Evolutionary conservation across 1,140 invertebrate species (phyloP).

Genomic region (Rhopalosiphum maidis): DNA sequence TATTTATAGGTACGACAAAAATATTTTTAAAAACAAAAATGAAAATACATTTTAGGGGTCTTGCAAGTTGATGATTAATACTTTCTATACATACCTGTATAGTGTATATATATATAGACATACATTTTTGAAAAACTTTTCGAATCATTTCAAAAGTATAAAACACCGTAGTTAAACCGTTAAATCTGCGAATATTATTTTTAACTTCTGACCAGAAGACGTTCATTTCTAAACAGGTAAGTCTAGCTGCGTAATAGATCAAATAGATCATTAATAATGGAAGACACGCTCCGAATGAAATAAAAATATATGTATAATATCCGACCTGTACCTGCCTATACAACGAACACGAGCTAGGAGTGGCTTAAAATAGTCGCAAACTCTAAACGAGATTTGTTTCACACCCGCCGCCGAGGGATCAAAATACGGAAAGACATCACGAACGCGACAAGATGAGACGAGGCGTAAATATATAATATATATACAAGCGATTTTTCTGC

Average conservation of each 20-base stretch:
- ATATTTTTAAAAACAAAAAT: neutral
- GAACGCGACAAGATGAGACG: neutral
- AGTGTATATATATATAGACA: neutral
- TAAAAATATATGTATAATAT: neutral
- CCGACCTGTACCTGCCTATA: neutral
- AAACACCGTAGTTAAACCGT: neutral
- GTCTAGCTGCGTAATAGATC: neutral
- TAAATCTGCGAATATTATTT: neutral
- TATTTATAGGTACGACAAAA: neutral
- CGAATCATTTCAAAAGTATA: neutral
- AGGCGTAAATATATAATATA: neutral
- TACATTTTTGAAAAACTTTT: neutral
- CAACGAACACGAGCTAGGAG: neutral
- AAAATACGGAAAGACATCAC: neutral
- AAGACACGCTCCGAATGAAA: neutral
- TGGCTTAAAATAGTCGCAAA: slow-evolving; percentile 14
- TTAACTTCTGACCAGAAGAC: neutral
- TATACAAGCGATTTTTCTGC: slow-evolving; percentile 20
- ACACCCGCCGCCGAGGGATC: neutral
- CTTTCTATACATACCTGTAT: neutral
- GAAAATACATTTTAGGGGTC: neutral
- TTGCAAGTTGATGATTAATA: neutral
- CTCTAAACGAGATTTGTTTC: slow-evolving; percentile 5
- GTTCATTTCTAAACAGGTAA: neutral
- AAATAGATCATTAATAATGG: slow-evolving; percentile 20